Evolutionary conservation across 2,888 invertebrate genomes (phyloP).

Genomic region (Eilema caniola): DNA sequence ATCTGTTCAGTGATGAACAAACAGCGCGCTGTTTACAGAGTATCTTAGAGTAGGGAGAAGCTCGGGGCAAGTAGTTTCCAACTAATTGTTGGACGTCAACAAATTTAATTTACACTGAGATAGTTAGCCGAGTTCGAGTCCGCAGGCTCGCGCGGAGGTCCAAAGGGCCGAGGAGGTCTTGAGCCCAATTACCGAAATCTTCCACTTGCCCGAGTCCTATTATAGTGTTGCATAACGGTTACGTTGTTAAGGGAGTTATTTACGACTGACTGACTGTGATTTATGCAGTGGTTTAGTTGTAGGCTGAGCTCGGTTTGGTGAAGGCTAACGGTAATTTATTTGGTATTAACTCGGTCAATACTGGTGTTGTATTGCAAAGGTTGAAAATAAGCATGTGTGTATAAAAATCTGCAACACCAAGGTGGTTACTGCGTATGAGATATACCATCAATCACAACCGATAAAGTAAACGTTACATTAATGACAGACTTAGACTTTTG

Average conservation of each 20-base stretch:
- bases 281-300: not conserved
- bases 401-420: too few relatives aligned
- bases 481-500: not conserved
- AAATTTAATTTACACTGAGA: conserved; percentile 38
- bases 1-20: conserved; percentile 7
- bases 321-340: not conserved
- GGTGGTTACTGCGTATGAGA: too few relatives aligned
- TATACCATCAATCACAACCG: too few relatives aligned
- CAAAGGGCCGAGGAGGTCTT: not conserved
- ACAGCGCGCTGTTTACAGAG: conserved; percentile 14
- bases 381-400: not conserved
- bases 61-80: conserved; percentile 16
- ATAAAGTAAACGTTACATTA: too few relatives aligned
- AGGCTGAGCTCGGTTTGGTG: not conserved
- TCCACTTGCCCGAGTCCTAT: conserved; percentile 10
- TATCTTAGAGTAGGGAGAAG: conserved; percentile 10
- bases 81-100: conserved; percentile 31
- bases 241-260: not conserved
- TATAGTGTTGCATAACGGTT: not conserved
- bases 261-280: not conserved
- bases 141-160: not conserved
- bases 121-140: conserved; percentile 9
- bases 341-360: not conserved
- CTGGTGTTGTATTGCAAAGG: not conserved
- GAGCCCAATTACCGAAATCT: conserved; percentile 4